Evolutionary conservation across 2,113 vertebrate species (phyloP), one percentile per base, ranked within the genome.

Genomic region (Diadophis punctatus): DNA sequence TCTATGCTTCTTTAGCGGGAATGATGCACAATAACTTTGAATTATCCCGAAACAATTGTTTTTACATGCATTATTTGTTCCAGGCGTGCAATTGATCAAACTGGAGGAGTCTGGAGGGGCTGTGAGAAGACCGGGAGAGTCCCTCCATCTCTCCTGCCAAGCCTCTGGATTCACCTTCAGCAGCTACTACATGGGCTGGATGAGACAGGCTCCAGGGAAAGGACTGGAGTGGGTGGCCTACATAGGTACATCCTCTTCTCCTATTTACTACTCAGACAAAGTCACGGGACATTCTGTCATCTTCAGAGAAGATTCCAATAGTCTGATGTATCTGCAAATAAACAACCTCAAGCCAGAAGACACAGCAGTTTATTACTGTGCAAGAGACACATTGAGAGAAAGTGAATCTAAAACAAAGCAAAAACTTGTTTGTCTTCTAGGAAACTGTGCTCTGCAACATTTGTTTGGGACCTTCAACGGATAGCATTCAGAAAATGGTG

Each of bases 301-400:
- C 52, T 86, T 39, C 90, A 46, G 52, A 14, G 80, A 91, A 0
- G 27, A 58, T 48, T 48, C 55, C 55, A 1, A 2, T 1, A 94
- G 91, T 48, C 60, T 34, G 34, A 25, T 93, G 49, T 94, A 92
- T 80, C 12, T 95, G 55, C 95, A 95, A 58, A 94, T 97, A 89
- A 56, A 93, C 56, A 96, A 25, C 8, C 18, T 89, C 39, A 52
- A 48, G n/a, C 22, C 48, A 20, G 55, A 63, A 85, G 91, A 92
- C 80, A 88, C 87, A 20, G 91, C 58, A 12, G 39, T 39, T 11
- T 68, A 85, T 89, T 46, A 90, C 39, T 91, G 88, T 63, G 86
- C n/a, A 0, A 94, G 95, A 88, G 18, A 22, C 55, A 56, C 20
- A 56, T 1, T 56, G 55, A 56, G 18, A 23, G 20, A 22, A 23